These are phyloP conservation scores for Nylanderia fulva DNA, from an alignment of 1,140 invertebrate genomes.

Conservation along the genomic window DNA sequence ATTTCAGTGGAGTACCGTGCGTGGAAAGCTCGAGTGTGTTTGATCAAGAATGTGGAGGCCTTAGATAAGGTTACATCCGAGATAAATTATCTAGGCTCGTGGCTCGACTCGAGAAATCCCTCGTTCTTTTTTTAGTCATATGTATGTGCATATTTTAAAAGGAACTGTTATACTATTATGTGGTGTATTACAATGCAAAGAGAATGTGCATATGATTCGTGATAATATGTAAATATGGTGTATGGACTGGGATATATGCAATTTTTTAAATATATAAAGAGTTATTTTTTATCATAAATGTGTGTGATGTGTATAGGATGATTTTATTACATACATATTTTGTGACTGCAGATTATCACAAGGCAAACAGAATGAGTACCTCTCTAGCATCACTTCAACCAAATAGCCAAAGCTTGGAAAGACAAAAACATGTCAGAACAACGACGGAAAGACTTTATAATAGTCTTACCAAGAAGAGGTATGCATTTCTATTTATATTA, in stretches of 20 bases:
- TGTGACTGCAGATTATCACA: constrained; percentile 79
- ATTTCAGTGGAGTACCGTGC: constrained; percentile 2
- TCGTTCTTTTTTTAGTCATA: not conserved
- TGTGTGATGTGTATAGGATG: too few relatives aligned
- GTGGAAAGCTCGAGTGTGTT: too few relatives aligned
- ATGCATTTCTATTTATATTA: constrained; percentile 10
- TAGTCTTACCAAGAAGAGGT: constrained; percentile 90
- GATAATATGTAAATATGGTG: not conserved
- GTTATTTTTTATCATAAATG: not conserved
- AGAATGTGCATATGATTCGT: not conserved
- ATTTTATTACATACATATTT: constrained; percentile 7
- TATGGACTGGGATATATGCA: not conserved
- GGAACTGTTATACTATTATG: not conserved
- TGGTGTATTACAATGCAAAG: not conserved
- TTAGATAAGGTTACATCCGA: not conserved
- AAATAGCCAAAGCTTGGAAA: constrained; percentile 85
- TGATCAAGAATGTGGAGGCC: not conserved
- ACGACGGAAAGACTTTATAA: constrained; percentile 88
- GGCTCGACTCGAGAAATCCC: not conserved
- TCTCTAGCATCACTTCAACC: constrained; percentile 87
- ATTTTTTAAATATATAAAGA: not conserved
- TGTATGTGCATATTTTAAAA: not conserved
- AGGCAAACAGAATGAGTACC: constrained; percentile 86
- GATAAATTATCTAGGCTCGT: not conserved
- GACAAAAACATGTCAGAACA: constrained; percentile 85